Evolutionary conservation across 35 echinoderm and acorn worm species (phyloP), one percentile per base, ranked within the genome.

Genomic region (Amphiura filiformis): DNA sequence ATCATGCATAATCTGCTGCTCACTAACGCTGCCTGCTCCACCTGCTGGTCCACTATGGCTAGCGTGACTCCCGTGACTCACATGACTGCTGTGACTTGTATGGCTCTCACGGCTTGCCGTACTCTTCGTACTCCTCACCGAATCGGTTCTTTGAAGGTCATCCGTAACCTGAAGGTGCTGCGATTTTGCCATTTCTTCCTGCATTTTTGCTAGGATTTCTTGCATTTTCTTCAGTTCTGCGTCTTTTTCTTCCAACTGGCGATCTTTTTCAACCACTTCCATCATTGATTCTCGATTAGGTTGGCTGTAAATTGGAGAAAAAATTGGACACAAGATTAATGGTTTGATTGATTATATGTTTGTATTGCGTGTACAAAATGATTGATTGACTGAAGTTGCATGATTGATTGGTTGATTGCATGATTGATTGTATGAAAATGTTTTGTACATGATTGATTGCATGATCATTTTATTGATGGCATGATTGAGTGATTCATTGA

Each of bases 171-270:
- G 4, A 17, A 17, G 41, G 5, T 17, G 41, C 41, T 86, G 86
- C 40, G 39, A 36, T 78, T 75, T 76, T 26, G 87, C 82, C 96
- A 98, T 98, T 88, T 98, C 80, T n/a, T 76, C 56, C 65, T 98
- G 89, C 96, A 98, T 98, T 76, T 92, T 80, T 37, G 84, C 86
- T 39, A 98, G 33, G 86, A 97, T 97, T n/a, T 92, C 89, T 75
- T 98, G 96, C 96, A 98, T 98, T 61, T 87, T 87, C 70, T 88
- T 81, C 79, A 97, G 86, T 65, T 97, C 95, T 38, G 89, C 92
- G 35, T 94, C 92, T 78, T 97, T 97, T 57, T 97, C 86, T 65
- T 91, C 89, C 32, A 97, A 86, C 82, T 94, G 87, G 47, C 80
- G 86, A 78, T 97, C 95, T 32, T 97, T 97, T 76, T 97, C 95